Percentiles rank a stretch among this genome's conserved stretches.
phyloP scores from a whole-genome alignment of 1,140 invertebrate species.

The Drosophila chauvacae region DNA sequence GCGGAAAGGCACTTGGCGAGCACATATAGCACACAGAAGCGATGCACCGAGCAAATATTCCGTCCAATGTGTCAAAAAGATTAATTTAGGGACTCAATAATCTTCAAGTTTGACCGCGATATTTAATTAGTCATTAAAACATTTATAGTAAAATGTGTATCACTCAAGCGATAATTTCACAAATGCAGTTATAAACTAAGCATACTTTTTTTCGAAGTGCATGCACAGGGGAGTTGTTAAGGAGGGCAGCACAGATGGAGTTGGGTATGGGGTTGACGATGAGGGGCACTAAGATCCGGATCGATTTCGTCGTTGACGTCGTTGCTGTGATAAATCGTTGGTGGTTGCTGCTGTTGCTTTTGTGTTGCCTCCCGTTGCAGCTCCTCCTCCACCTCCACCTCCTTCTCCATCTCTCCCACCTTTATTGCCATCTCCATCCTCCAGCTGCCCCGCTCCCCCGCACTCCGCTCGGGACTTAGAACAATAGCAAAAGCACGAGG shows the following conservation, averaged over 20 bases:
- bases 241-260: slow-evolving; percentile 28
- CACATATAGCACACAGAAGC: slow-evolving; percentile 22
- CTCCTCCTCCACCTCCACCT: slow-evolving; percentile 13
- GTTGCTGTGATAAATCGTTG: slow-evolving; percentile 78
- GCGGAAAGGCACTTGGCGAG: slow-evolving; percentile 40
- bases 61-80: background rate
- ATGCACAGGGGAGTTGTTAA: slow-evolving; percentile 32
- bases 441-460: slow-evolving; percentile 7
- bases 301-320: slow-evolving; percentile 80
- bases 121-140: background rate
- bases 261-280: slow-evolving; percentile 16
- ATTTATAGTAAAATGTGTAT: no score
- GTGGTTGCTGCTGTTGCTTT: slow-evolving; percentile 59
- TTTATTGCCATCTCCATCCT: slow-evolving; percentile 3
- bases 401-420: background rate
- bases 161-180: no score
- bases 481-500: slow-evolving; percentile 69
- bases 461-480: slow-evolving; percentile 51
- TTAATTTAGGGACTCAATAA: background rate
- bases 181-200: no score
- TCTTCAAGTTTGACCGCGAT: background rate
- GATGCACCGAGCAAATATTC: slow-evolving; percentile 9
- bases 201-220: slow-evolving; percentile 4
- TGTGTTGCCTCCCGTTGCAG: slow-evolving; percentile 41
- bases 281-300: slow-evolving; percentile 69